Base-by-base conservation (phyloP, 1,140 invertebrate genomes). In the Rhizoglyphus robini region DNA sequence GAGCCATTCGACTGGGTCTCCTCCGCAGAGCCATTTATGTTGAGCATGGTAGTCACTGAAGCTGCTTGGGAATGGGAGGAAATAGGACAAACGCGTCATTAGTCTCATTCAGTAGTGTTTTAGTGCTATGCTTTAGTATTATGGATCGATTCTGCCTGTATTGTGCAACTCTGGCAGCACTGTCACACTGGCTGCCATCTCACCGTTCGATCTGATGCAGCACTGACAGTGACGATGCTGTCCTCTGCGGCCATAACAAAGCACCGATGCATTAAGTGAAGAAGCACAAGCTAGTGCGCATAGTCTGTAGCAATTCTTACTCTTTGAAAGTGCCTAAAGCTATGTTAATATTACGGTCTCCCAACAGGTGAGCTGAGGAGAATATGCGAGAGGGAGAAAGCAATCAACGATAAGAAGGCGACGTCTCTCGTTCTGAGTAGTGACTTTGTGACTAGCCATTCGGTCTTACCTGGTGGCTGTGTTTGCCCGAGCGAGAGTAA, bases 1-100 rank as follows among this genome's bases (percentile, higher is more conserved):
- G 32, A 63, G 34, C 51, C 27, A 29, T 41, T 63, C 11, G 15
- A 31, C 61, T 15, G 58, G 13, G 32, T 13, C 51, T 63, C 61
- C 15, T n/a, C 61, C 27, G 47, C 15, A n/a, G 61, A 63, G n/a
- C 41, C 61, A 29, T 48, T 63, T 46, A 63, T 63, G 61, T 63
- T 63, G 61, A 63, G 61, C 61, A 63, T 63, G 15, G 36, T 48
- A 23, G 58, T 60, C 13, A 60, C 58, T 1, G 27, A 60, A 32
- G 15, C 58, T 60, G 30, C 2, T 20, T 2, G 36, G 18, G n/a
- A n/a, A n/a, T n/a, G 29, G 25, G 15, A 58, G 25, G 25, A 58
- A 58, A 58, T 23, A 2, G 25, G 25, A 18, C n/a, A 58, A 58
- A 54, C 15, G 20, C 8, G 5, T 11, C 8, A 60, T 34, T n/a